Percentiles rank a stretch among this genome's conserved stretches.
Evolutionary conservation across 2,888 invertebrate genomes (phyloP).

Genomic region (Chouioia cunea): DNA sequence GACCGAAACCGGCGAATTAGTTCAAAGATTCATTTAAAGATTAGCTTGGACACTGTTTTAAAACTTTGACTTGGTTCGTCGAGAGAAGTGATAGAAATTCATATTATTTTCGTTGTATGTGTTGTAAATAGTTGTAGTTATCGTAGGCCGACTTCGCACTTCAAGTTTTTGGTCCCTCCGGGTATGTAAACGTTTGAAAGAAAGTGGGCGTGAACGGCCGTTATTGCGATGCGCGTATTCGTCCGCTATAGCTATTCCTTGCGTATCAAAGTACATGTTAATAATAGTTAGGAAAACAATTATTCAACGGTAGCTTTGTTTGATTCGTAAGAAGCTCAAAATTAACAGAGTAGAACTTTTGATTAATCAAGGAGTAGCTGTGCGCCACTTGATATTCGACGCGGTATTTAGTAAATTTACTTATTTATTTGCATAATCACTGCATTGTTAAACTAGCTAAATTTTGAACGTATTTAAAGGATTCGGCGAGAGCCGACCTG

Average conservation of each 20-base stretch:
- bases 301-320: conserved; percentile 20
- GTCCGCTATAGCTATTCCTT: conserved; percentile 11
- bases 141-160: background rate
- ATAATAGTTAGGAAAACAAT: conserved; percentile 5
- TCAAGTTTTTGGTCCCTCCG: conserved; percentile 16
- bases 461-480: conserved; percentile 31
- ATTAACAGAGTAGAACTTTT: conserved; percentile 19
- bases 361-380: conserved; percentile 11
- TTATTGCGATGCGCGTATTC: no score
- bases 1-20: conserved; percentile 15
- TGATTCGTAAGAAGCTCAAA: background rate
- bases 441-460: conserved; percentile 36
- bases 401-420: conserved; percentile 31
- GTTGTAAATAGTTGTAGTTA: conserved; percentile 37
- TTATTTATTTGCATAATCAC: conserved; percentile 37
- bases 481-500: conserved; percentile 17
- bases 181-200: conserved; percentile 10
- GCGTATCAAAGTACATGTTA: conserved; percentile 9
- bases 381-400: conserved; percentile 6
- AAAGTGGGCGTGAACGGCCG: background rate
- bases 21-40: conserved; percentile 13
- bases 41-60: conserved; percentile 2
- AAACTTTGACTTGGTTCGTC: conserved; percentile 16
- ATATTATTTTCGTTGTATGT: conserved; percentile 18
- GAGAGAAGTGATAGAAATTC: conserved; percentile 1